Evolutionary conservation across 1,140 invertebrate species (phyloP), one percentile per base, ranked within the genome.

Genomic region (Pachypsylla venusta): DNA sequence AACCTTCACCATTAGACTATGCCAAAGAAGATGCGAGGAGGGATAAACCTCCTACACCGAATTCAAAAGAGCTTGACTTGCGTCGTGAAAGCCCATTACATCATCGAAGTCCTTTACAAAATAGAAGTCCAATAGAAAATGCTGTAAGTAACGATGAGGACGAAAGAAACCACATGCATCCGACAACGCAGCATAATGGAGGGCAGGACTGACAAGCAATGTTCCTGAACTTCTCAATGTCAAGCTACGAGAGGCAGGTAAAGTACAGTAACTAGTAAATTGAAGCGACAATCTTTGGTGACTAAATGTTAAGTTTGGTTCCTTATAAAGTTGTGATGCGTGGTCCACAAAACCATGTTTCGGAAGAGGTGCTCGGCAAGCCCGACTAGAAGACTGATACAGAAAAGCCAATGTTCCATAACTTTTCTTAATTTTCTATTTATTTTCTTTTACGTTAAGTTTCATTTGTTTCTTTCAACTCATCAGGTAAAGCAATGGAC

Each of bases 391-490:
- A 48, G 42, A 48, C 42, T 48, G 42, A 48, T 48, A 48, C 42
- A 48, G 42, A 48, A 48, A 48, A 48, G 42, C 42, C 42, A 48
- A 48, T 48, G 42, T 48, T 48, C 42, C 42, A 48, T 48, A 48
- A 5, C 22, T 19, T 48, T 48, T 48, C 42, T 48, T 10, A 48
- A 19, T 48, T 48, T 48, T 48, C 30, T 35, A 35, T n/a, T 22
- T 48, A 48, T 48, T 5, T 48, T 48, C n/a, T 48, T 48, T 10
- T 19, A 19, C 22, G 5, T 48, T 48, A 48, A 7, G n/a, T 48
- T 19, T 48, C 42, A 48, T 48, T 48, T 48, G 42, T 48, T 48
- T 48, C n/a, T 19, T n/a, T 48, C 42, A n/a, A 48, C 16, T 22
- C 4, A 22, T 48, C 16, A 48, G n/a, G 42, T 48, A 19, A 22